phyloP scores from a whole-genome alignment of 2,113 vertebrate genomes.

The Aegypius monachus region DNA sequence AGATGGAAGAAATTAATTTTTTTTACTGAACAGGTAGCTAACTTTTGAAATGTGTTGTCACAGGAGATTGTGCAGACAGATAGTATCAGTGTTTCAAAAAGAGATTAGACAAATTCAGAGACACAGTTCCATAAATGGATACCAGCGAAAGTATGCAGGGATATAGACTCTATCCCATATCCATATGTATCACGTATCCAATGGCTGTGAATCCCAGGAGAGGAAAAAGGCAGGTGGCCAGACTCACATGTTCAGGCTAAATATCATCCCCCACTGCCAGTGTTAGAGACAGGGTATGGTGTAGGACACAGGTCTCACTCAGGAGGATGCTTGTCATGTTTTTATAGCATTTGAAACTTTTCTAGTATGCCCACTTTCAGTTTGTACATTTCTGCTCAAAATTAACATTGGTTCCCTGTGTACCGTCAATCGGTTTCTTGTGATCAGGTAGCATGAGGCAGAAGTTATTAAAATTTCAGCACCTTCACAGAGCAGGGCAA shows the following conservation, averaged over 20 bases:
- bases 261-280: not conserved
- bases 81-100: not conserved
- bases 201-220: not conserved
- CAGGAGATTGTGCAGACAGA: not conserved
- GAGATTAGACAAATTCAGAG: not conserved
- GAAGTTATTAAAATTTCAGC: not conserved
- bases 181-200: rapidly evolving
- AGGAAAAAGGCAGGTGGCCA: not conserved
- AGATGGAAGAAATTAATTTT: not conserved
- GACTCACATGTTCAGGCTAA: not conserved
- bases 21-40: not conserved
- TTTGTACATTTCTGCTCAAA: not conserved
- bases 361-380: not conserved
- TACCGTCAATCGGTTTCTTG: not conserved
- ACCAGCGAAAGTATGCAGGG: not conserved
- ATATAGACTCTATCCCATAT: not conserved
- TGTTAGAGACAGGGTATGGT: not conserved
- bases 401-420: not conserved
- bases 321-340: not conserved
- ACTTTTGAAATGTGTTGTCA: not conserved
- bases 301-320: not conserved
- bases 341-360: not conserved
- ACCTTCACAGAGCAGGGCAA: not conserved
- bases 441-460: not conserved
- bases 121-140: not conserved